Evolutionary conservation across 2,797 vertebrate genomes (phyloP).

Genomic region (Phyllotis vaccarum): DNA sequence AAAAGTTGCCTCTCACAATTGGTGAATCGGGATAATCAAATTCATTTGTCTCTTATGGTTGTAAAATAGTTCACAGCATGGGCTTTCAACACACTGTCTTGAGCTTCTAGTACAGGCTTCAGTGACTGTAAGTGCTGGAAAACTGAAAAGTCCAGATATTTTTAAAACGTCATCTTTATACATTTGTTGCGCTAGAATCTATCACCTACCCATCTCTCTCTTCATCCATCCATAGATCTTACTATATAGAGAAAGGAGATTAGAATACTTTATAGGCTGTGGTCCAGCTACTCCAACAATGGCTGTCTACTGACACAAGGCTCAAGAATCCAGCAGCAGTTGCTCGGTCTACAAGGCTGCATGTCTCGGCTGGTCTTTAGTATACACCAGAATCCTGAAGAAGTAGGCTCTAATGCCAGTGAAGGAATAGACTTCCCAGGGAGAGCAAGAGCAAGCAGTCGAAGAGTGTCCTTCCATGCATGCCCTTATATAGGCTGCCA

Average conservation of each 20-base stretch:
- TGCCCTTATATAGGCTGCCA: background rate
- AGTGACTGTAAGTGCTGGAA: background rate
- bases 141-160: background rate
- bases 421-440: background rate
- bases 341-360: background rate
- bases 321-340: background rate
- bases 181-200: background rate
- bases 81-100: background rate
- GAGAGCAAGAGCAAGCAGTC: background rate
- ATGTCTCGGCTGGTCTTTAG: background rate
- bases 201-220: background rate
- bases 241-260: background rate
- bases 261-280: background rate
- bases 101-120: background rate
- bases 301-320: background rate
- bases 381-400: background rate
- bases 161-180: background rate
- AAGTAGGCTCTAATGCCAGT: background rate
- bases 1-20: background rate
- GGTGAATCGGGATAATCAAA: background rate
- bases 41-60: background rate
- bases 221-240: background rate
- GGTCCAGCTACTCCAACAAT: background rate
- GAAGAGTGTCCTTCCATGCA: background rate
- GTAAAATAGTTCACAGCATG: background rate